Evolutionary conservation across 1,140 invertebrate genomes (phyloP), one percentile per base, ranked within the genome.

Genomic region (Megathymus violae): DNA sequence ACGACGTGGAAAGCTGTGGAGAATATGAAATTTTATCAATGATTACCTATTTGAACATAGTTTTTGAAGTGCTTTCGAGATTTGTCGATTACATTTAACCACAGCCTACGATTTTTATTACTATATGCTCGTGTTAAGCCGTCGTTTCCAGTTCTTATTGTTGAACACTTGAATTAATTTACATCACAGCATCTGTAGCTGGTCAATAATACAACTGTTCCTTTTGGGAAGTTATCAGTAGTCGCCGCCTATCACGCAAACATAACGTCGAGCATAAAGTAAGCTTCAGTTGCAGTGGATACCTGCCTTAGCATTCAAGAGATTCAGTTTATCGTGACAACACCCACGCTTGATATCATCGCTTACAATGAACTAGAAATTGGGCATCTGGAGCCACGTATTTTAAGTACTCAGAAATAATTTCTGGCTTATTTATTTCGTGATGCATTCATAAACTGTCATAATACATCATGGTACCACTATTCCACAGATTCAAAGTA

Each of bases 341-440:
- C 82, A 77, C 78, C 80, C 71, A 78, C 82, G 69, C 56, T 47
- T 67, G 78, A 85, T 81, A 80, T 64, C 71, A 84, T 84, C 82
- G 67, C 69, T 25, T 54, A 62, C 76, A 81, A 81, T 79, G 74
- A 63, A 64, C 62, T 54, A 73, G 72, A 77, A 86, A 86, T 83
- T 82, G 72, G 77, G 73, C 64, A 68, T 79, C 68, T 71, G 67
- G 58, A 68, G 61, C 46, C 63, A 67, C 51, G 56, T 11, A 25
- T 38, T 51, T 48, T 17, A 11, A 63, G 13, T 46, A 54, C 43
- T 43, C 16, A 17, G 17, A 40, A 64, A 34, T 22, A 38, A 47
- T 43, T 52, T 43, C 15, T 44, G 11, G 27, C 15, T 52, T 36
- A 51, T 50, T 25, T 50, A 16, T 16, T 17, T 25, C 47, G 27